Base-by-base conservation (phyloP, 2,797 vertebrate species). In the Mallotus villosus region DNA sequence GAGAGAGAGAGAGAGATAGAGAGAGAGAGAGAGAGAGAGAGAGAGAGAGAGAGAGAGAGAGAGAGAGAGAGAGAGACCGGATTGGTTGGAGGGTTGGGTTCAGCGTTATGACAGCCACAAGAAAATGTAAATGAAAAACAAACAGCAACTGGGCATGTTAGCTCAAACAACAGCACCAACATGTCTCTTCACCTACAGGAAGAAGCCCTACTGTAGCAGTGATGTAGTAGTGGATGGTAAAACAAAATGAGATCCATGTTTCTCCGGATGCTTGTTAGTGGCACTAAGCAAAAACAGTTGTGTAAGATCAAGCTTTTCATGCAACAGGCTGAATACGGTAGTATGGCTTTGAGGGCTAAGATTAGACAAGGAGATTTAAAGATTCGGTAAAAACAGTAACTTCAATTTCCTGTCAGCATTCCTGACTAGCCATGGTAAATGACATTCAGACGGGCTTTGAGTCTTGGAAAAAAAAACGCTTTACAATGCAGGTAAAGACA, bases 261-360 rank as follows among this genome's bases (percentile, higher is more conserved):
- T 5, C 16, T 11, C 17, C 51, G 19, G 19, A 4, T 55, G 19
- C 51, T 17, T 12, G 41, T 55, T n/a, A 55, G 51, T n/a, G 19
- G 51, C 19, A n/a, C 16, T n/a, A 55, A 55, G 51, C 51, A 55
- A 9, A 17, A 55, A 17, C 46, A 25, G 77, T 58, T 65, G 49
- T 22, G 46, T 61, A 16, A 67, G 57, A 65, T 24, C 70, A 70
- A 73, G 58, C 34, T 77, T 70, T 82, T 82, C 80, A 78, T 66
- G 14, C 41, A 70, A 74, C 53, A 75, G 57, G 61, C 59, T 68
- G 1, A 71, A 68, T 19, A 49, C n/a, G 72, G 61, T 12, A 65
- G 34, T 22, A 65, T 41, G 21, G 19, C 8, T 41, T 41, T 64
- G 14, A 67, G 14, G 19, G 55, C 22, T 22, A 58, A 58, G n/a